Conservation (phyloP, 1,140 invertebrate genomes). For the Odontomachus brunneus region DNA sequence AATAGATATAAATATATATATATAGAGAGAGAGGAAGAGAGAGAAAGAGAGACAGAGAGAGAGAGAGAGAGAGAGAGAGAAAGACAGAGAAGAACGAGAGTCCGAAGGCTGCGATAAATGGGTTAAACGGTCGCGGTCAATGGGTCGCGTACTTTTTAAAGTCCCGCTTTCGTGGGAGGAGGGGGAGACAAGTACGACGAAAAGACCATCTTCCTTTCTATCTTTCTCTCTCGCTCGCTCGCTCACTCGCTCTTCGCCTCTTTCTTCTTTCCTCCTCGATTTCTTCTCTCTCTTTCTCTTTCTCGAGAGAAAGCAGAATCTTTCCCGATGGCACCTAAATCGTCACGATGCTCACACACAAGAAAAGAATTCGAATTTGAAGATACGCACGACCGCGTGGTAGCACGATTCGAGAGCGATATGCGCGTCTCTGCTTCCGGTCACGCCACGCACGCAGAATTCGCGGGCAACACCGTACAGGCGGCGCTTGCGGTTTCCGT, state of each 20-base stretch:
- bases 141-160: conserved; percentile 45
- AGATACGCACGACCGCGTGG: conserved; percentile 15
- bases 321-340: conserved; percentile 6
- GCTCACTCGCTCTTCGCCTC: not conserved
- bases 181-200: not conserved
- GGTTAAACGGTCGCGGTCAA: conserved; percentile 53
- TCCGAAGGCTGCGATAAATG: conserved; percentile 48
- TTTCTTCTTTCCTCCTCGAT: not conserved
- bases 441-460: conserved; percentile 58
- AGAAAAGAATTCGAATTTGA: conserved; percentile 18
- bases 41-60: conserved; percentile 22
- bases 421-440: conserved; percentile 26
- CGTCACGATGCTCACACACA: conserved; percentile 47
- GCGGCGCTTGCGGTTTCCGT: conserved; percentile 37
- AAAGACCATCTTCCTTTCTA: conserved; percentile 1
- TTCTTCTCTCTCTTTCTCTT: not conserved
- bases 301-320: not conserved
- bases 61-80: conserved; percentile 11
- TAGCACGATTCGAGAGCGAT: conserved; percentile 27
- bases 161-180: conserved; percentile 20
- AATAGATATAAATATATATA: too few species aligned
- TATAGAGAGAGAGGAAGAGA: conserved; percentile 13
- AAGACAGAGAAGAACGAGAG: conserved; percentile 15
- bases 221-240: not conserved
- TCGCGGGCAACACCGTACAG: conserved; percentile 40